Evolutionary conservation across 1,140 invertebrate species (phyloP), one percentile per base, ranked within the genome.

Genomic region (Drosophila trapezifrons): DNA sequence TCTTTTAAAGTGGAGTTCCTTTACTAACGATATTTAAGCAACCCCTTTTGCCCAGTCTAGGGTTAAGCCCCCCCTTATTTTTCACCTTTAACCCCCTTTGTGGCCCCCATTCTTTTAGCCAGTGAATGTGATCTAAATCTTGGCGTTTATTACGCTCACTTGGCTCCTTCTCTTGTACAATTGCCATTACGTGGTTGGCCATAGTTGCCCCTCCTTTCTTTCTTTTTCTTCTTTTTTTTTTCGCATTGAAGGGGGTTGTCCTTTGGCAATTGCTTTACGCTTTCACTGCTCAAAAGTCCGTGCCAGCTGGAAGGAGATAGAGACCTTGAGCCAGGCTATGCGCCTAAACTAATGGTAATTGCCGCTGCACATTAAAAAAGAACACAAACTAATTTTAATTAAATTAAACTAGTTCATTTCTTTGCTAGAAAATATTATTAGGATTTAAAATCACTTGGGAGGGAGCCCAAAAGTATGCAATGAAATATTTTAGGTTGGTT

Each of bases 121-220:
- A 57, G 49, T 57, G 76, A 55, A 75, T 82, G 63, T 69, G 71
- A 77, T 82, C 79, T 66, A 69, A 87, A 76, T 79, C 79, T 83
- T 87, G 71, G 65, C 83, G 76, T 86, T 86, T 86, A 86, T 86
- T 87, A 79, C 83, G 83, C 83, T 83, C 76, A 87, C 76, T 87
- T 86, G 83, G 79, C 69, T 66, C 66, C 54, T 65, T 70, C 63
- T 67, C 54, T 60, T 52, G 43, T 62, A 75, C 72, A 73, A 60
- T 72, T 78, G 76, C 59, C 76, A 73, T 60, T 78, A 73, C 76
- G 76, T 71, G 32, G 75, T 72, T 63, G 73, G 57, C 72, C 49
- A 40, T 63, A 74, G 70, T 46, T 37, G n/a, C 22, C 18, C 46
- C 46, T 27, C 35, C 64, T 17, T 20, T 25, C 22, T 22, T 4